Evolutionary conservation across 2,888 invertebrate genomes (phyloP).

Genomic region (Tetranychus truncatus): DNA sequence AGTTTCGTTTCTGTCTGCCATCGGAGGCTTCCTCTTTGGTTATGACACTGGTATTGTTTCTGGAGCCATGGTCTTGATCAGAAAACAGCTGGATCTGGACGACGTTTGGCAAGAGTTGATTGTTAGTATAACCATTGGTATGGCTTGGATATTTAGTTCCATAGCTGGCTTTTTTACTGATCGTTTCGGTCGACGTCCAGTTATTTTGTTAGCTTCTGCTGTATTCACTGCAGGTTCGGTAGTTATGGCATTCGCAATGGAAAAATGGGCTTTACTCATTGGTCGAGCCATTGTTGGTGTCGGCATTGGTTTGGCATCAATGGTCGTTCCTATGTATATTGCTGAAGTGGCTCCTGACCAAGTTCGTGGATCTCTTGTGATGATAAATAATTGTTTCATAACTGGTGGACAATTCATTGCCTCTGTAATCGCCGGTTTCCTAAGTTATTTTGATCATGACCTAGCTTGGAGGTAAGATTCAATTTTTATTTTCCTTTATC

Average conservation of each 20-base stretch:
- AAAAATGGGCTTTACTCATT: constrained; percentile 32
- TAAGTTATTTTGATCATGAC: constrained; percentile 30
- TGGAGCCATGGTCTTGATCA: constrained; percentile 33
- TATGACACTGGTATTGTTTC: constrained; percentile 43
- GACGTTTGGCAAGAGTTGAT: constrained; percentile 37
- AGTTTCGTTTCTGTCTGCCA: constrained; percentile 29
- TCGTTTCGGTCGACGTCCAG: constrained; percentile 36
- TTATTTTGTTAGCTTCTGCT: constrained; percentile 37
- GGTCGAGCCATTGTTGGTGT: constrained; percentile 37
- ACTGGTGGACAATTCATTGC: constrained; percentile 40
- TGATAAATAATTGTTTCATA: constrained; percentile 38
- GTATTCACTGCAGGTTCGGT: constrained; percentile 38
- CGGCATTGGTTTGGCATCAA: constrained; percentile 38
- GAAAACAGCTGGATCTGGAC: constrained; percentile 34
- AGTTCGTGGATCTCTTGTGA: constrained; percentile 38
- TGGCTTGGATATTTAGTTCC: constrained; percentile 35
- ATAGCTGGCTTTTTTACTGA: constrained; percentile 37
- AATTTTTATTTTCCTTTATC: background rate
- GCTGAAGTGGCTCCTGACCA: constrained; percentile 38
- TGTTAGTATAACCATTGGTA: constrained; percentile 30
- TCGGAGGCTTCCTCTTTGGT: constrained; percentile 41
- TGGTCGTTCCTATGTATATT: constrained; percentile 41
- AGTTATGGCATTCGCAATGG: constrained; percentile 34
- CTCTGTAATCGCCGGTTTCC: constrained; percentile 37
- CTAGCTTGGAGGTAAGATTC: constrained; percentile 4